phyloP scores from a whole-genome alignment of 1,140 invertebrate species.

The Drosophila cardini region DNA sequence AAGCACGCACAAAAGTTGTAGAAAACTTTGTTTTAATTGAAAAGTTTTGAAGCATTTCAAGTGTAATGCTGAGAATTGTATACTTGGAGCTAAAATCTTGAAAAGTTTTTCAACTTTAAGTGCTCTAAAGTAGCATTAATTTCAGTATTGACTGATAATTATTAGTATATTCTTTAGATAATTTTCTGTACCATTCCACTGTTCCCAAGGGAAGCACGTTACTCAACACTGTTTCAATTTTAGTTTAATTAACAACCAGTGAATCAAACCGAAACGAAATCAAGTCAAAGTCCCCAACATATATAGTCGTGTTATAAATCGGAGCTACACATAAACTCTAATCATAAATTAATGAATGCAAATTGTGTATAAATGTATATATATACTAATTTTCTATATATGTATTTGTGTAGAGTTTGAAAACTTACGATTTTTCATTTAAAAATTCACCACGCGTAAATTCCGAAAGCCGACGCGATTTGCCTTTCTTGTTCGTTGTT shows the following conservation, averaged over 20 bases:
- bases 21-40: not conserved
- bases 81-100: too few relatives aligned
- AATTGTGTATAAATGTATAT: slow-evolving; percentile 14
- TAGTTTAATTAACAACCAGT: not conserved
- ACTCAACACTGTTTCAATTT: not conserved
- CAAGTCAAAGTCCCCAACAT: slow-evolving; percentile 9
- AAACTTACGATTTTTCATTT: slow-evolving; percentile 85
- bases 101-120: too few relatives aligned
- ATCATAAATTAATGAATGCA: slow-evolving; percentile 54
- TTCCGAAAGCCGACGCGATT: slow-evolving; percentile 84
- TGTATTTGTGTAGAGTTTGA: slow-evolving; percentile 16
- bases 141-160: too few relatives aligned
- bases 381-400: slow-evolving; percentile 1
- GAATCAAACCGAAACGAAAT: slow-evolving; percentile 29
- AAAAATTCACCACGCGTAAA: slow-evolving; percentile 85
- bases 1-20: not conserved
- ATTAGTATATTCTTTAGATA: too few relatives aligned
- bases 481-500: slow-evolving; percentile 73
- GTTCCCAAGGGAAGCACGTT: slow-evolving; percentile 3
- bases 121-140: too few relatives aligned
- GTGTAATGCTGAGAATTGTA: not conserved
- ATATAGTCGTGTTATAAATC: slow-evolving; percentile 7
- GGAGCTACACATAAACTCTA: slow-evolving; percentile 13
- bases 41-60: not conserved
- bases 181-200: too few relatives aligned